phyloP scores from a whole-genome alignment of 2,888 invertebrate species.

The Bruchidius siliquastri region DNA sequence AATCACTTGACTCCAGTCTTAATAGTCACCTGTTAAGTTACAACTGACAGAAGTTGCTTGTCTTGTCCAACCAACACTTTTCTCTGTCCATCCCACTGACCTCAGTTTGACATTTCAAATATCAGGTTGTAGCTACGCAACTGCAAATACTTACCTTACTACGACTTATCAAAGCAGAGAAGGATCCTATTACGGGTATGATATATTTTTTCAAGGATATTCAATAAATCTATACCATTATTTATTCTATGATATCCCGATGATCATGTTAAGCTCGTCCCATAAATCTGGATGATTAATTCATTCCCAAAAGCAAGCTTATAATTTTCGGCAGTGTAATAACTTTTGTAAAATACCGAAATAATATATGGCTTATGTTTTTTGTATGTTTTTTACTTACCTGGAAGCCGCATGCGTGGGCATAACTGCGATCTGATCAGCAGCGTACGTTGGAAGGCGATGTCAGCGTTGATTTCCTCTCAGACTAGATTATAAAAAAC shows the following conservation, averaged over 20 bases:
- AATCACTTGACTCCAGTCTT: too few relatives aligned
- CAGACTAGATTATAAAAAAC: too few relatives aligned
- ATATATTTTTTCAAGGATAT: not conserved
- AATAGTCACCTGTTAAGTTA: too few relatives aligned
- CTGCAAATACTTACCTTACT: not conserved
- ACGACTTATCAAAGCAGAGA: not conserved
- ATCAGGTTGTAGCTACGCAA: too few relatives aligned
- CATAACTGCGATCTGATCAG: not conserved
- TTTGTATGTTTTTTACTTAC: constrained; percentile 7
- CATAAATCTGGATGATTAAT: constrained; percentile 1
- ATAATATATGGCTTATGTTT: constrained; percentile 12
- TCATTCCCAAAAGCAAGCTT: constrained; percentile 7
- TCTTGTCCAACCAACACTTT: too few relatives aligned
- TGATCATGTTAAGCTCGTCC: not conserved
- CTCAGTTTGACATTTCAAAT: too few relatives aligned
- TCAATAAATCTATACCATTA: not conserved
- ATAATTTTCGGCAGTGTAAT: constrained; percentile 12
- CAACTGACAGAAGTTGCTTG: too few relatives aligned
- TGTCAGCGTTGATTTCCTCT: too few relatives aligned
- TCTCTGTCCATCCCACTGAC: too few relatives aligned
- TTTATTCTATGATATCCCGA: not conserved
- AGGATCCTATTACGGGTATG: not conserved
- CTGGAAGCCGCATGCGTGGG: constrained; percentile 25
- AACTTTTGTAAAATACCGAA: constrained; percentile 10
- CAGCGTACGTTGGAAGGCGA: not conserved